Evolutionary conservation across 2,797 vertebrate genomes (phyloP), one percentile per base, ranked within the genome.

Genomic region (Micropoecilia bifurca): DNA sequence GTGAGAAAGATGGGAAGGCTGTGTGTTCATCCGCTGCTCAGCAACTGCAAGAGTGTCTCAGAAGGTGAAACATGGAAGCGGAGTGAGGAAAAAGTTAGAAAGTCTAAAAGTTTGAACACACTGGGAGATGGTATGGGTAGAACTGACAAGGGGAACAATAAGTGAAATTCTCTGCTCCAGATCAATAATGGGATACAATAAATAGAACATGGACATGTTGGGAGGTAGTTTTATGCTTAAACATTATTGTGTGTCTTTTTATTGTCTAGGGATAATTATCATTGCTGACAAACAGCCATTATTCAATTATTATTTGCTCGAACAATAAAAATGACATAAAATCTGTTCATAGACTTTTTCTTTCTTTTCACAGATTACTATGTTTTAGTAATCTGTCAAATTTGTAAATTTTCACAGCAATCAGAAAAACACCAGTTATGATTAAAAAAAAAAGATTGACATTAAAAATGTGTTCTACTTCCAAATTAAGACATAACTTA

Each of bases 11-110:
- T 43, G 57, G 57, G 41, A 46, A 57, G 47, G 30, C 80, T 79
- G 76, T 57, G 45, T 80, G 81, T 72, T 69, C 41, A 45, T 59
- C 76, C 20, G 47, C 75, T 71, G 39, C 86, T 80, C 76, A 83
- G 81, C 45, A 71, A 73, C 77, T 55, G 63, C 9, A 41, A 25
- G 36, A 80, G 75, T 73, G 20, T 73, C 78, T 20, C 55, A 71
- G 50, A 55, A 81, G 47, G 71, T 78, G 71, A 85, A 83, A 39
- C 36, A 57, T 13, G 1, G 28, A 53, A 45, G 72, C 53, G 30
- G 16, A n/a, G 16, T 4, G 16, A n/a, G 36, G 25, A 13, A 12
- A 74, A 39, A 66, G 20, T 77, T 61, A 13, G 45, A 41, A 41
- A 79, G 57, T 39, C 20, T 71, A 13, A 77, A 66, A 78, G 41